Evolutionary conservation across 2,797 vertebrate genomes (phyloP).

Genomic region (Anas bahamensis): DNA sequence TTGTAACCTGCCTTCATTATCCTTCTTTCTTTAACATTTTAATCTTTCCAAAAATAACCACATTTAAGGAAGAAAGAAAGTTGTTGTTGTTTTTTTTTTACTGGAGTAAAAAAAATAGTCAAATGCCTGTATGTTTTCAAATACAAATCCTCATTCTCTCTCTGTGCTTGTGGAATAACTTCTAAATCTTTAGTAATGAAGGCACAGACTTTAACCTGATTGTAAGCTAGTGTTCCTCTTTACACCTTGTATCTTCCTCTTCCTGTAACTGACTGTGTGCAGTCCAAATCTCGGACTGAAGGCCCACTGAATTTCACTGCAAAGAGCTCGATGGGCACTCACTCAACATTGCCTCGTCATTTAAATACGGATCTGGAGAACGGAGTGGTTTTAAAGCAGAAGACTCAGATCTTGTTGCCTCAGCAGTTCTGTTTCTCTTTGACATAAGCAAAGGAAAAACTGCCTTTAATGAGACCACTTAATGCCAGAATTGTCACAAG

Average conservation of each 20-base stretch:
- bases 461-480: not conserved
- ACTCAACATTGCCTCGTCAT: not conserved
- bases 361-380: not conserved
- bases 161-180: not conserved
- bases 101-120: not conserved
- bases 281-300: not conserved
- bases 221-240: not conserved
- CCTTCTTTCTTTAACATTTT: not conserved
- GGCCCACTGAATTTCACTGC: not conserved
- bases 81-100: not conserved
- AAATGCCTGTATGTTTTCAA: not conserved
- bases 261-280: not conserved
- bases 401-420: not conserved
- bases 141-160: not conserved
- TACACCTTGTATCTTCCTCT: not conserved
- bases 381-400: not conserved
- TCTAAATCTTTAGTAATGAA: not conserved
- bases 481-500: not conserved
- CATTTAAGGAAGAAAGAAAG: not conserved
- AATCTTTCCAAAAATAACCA: not conserved
- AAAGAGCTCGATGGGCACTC: not conserved
- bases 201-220: not conserved
- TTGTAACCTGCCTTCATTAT: not conserved
- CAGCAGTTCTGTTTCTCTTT: not conserved
- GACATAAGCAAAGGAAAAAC: not conserved